Evolutionary conservation across 2,888 invertebrate species (phyloP), one percentile per base, ranked within the genome.

Genomic region (Cacoxenus indagator): DNA sequence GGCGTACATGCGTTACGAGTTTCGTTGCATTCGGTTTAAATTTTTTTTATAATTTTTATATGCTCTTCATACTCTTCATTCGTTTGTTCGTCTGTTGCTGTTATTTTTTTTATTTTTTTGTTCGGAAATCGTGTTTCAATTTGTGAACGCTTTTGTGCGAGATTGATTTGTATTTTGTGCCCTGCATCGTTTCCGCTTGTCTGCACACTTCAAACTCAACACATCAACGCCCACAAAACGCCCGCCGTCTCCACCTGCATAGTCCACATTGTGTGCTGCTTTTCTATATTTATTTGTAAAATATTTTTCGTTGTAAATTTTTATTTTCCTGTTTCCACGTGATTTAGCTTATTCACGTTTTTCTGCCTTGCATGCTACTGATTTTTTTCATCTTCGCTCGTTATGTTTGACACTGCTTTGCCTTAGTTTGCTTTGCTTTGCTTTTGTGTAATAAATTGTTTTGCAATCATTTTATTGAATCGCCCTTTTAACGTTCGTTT

Each of bases 71-170:
- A 17, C n/a, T 46, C 17, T 2, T 51, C 3, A 9, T 19, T 22
- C 76, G 68, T 75, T 78, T 79, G 75, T 78, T 78, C 78, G 72
- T 69, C 69, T 70, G 61, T 59, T 31, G 24, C 26, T 26, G 8
- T 17, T 17, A 45, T 61, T 31, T 37, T 19, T 64, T 64, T 43
- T 43, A n/a, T 75, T 78, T 78, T 74, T 75, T 76, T 75, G 75
- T 71, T 70, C 43, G 74, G 80, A 73, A 77, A 82, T 73, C 83
- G 74, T 77, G 82, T 78, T 81, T 81, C 84, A 81, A 83, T 83
- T 81, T 80, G 77, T 67, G 70, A 59, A 67, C 4, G 27, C 57
- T 29, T 57, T 57, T 57, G 4, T 57, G 29, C 29, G 57, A 14
- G 55, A 65, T 55, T 65, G 65, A 65, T 65, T 65, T 65, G 55